Conservation (phyloP, 92 coral and sea anemone species). For the Pocillopora grandis region DNA sequence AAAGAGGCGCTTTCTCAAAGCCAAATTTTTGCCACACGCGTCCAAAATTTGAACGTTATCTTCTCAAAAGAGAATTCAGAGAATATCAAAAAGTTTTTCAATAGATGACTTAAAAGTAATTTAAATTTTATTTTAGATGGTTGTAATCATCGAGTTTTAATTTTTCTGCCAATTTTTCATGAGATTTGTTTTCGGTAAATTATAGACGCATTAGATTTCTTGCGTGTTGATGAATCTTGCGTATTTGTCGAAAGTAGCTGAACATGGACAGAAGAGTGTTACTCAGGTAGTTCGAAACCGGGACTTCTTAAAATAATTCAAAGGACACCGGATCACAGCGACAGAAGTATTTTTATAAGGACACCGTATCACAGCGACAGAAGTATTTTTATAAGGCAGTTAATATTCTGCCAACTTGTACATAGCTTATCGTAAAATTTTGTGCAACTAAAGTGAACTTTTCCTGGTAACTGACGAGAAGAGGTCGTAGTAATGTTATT, state of each 20-base stretch:
- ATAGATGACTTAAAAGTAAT: neutral
- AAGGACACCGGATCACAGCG: neutral
- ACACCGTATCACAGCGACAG: conserved; percentile 1
- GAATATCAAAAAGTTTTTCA: too few relatives aligned
- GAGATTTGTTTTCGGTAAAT: neutral
- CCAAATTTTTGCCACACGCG: too few relatives aligned
- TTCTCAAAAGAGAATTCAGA: too few relatives aligned
- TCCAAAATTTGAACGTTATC: too few relatives aligned
- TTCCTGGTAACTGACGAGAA: neutral
- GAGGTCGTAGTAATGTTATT: conserved; percentile 10
- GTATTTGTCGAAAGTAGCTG: neutral
- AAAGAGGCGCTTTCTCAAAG: too few relatives aligned
- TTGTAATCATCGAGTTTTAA: neutral
- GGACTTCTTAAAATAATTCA: neutral
- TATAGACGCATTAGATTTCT: neutral
- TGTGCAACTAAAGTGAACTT: neutral
- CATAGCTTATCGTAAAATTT: neutral
- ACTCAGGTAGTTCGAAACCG: neutral
- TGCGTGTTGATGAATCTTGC: neutral
- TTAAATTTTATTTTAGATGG: neutral
- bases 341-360: conserved; percentile 22
- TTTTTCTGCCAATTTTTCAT: neutral
- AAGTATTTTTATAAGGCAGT: conserved; percentile 18
- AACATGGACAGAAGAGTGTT: neutral
- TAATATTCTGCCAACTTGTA: conserved; percentile 33